Evolutionary conservation across 2,888 invertebrate species (phyloP), one percentile per base, ranked within the genome.

Genomic region (Protophormia terraenovae): DNA sequence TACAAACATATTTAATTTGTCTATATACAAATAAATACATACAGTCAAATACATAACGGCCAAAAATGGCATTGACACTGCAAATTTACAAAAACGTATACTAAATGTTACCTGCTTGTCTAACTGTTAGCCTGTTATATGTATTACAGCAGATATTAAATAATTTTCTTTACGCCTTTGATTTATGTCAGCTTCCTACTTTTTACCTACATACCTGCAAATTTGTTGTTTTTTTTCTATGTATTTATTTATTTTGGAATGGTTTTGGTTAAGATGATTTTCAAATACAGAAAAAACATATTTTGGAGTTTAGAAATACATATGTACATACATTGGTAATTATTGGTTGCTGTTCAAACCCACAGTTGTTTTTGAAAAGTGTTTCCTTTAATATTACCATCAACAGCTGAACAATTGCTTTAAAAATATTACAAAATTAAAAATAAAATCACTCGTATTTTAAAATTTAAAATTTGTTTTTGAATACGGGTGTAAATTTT

Each of bases 41-140:
- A 19, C 8, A 16, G 35, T n/a, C 8, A 22, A 22, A 12, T 53
- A 24, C 14, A 41, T 53, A 27, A 38, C 69, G 19, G 12, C 14
- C 32, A 10, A 22, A 29, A 45, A 72, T 77, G 76, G 66, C 82
- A 83, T 77, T 83, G 82, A 83, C 82, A 77, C n/a, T 83, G 82
- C 47, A 83, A 71, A 38, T 62, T 62, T n/a, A n/a, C n/a, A n/a
- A n/a, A 22, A 6, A 22, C 3, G 7, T 47, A 47, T 47, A 2
- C 12, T n/a, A n/a, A n/a, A n/a, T n/a, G n/a, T n/a, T n/a, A n/a
- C n/a, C n/a, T n/a, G 1, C 2, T 41, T 41, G n/a, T 12, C 41
- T n/a, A n/a, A n/a, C n/a, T 41, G 41, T n/a, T 32, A 32, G 32
- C 10, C 1, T 41, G 41, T 14, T 41, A 3, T n/a, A 14, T 12